Conservation (phyloP, 2,113 vertebrate genomes). For the Onychorhynchus coronatus region DNA sequence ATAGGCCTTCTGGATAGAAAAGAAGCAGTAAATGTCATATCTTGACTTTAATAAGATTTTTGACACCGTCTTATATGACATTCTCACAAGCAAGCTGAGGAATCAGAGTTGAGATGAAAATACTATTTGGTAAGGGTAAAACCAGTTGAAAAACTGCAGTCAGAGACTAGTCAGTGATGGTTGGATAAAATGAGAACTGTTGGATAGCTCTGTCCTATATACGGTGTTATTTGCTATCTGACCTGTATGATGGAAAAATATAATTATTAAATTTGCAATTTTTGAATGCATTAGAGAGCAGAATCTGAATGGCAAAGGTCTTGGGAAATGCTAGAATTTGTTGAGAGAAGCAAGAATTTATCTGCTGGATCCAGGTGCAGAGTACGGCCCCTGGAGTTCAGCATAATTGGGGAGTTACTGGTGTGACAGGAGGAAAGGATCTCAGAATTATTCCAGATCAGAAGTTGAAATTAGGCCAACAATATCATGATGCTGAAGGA, state of each 20-base stretch:
- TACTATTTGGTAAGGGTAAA: constrained; percentile 30
- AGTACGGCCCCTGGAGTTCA: not conserved
- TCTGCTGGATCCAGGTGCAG: not conserved
- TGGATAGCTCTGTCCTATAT: not conserved
- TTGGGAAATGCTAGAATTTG: not conserved
- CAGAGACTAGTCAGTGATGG: not conserved
- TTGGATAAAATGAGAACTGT: not conserved
- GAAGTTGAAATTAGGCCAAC: not conserved
- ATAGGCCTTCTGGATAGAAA: constrained; percentile 66
- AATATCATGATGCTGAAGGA: not conserved
- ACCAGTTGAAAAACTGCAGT: constrained; percentile 19
- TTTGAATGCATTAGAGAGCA: not conserved
- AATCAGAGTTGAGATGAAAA: constrained; percentile 54
- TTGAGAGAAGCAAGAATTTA: not conserved
- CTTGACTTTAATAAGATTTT: constrained; percentile 71
- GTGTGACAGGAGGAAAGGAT: not conserved
- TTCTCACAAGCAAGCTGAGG: constrained; percentile 57
- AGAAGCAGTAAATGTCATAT: constrained; percentile 68
- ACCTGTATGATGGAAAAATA: not conserved
- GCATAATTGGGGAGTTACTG: not conserved
- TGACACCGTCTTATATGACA: constrained; percentile 65
- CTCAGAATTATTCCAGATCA: not conserved
- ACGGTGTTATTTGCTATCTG: not conserved
- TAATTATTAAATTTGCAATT: not conserved
- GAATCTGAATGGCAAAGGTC: not conserved